Percentiles rank a stretch among this genome's conserved stretches.
These are phyloP conservation scores for Drosophila nr. fundita DNA, from an alignment of 2,888 invertebrate species.

Conservation along the genomic window DNA sequence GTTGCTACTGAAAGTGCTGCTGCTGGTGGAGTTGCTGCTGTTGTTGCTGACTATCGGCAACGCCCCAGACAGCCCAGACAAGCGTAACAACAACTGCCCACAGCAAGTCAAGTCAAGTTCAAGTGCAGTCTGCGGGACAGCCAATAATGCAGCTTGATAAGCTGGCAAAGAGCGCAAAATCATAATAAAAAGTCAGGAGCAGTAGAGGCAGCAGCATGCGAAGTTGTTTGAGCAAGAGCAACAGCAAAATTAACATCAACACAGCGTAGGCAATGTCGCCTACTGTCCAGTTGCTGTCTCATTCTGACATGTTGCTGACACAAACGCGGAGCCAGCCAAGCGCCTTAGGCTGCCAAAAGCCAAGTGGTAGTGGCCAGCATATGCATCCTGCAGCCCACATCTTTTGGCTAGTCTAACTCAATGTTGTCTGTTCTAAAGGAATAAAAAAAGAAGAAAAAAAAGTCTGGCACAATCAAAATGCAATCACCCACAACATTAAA, in stretches of 20 bases:
- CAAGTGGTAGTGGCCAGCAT: conserved; percentile 42
- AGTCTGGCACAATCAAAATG: conserved; percentile 69
- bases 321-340: conserved; percentile 68
- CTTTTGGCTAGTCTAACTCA: conserved; percentile 37
- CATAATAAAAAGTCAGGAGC: conserved; percentile 57
- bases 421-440: conserved; percentile 3
- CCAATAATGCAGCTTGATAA: conserved; percentile 73
- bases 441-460: conserved; percentile 4
- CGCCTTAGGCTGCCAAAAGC: conserved; percentile 67
- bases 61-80: conserved; percentile 76
- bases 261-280: conserved; percentile 68
- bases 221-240: conserved; percentile 24
- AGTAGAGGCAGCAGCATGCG: conserved; percentile 27
- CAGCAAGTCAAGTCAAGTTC: conserved; percentile 80
- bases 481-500: conserved; percentile 81
- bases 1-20: conserved; percentile 43
- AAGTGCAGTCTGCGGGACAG: conserved; percentile 70
- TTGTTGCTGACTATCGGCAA: conserved; percentile 71
- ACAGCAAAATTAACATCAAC: conserved; percentile 19
- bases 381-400: conserved; percentile 64
- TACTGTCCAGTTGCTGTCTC: conserved; percentile 70
- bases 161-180: conserved; percentile 65
- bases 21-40: conserved; percentile 29
- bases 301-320: conserved; percentile 83
- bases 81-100: conserved; percentile 82